Conservation (phyloP, 2,113 vertebrate species). For the Lepus americanus region DNA sequence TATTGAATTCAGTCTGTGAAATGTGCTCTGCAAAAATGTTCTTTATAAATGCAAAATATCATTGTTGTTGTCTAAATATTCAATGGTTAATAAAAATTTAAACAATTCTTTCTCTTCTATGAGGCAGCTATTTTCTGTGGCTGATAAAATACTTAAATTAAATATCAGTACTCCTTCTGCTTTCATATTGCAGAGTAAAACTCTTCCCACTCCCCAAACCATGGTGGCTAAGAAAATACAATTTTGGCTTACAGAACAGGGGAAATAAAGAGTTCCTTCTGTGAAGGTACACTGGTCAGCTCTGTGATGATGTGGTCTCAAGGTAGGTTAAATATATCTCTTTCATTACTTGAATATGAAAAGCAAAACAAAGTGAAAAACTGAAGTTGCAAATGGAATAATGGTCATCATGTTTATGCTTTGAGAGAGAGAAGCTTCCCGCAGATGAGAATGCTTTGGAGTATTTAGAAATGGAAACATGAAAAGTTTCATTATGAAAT, state of each 20-base stretch:
- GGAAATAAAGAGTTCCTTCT: not conserved
- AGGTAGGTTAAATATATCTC: not conserved
- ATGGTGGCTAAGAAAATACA: not conserved
- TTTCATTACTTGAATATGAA: constrained; percentile 16
- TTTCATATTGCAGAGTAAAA: not conserved
- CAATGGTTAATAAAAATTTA: constrained; percentile 38
- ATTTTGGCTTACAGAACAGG: not conserved
- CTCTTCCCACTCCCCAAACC: not conserved
- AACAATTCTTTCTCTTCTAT: constrained; percentile 7
- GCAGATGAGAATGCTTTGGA: not conserved
- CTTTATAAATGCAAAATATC: constrained; percentile 42
- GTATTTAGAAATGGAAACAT: not conserved
- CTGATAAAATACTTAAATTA: not conserved
- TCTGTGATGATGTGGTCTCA: not conserved
- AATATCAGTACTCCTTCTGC: not conserved
- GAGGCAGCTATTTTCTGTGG: not conserved
- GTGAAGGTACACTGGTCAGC: not conserved
- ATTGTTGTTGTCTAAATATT: not conserved
- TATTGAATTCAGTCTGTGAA: not conserved
- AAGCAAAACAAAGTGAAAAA: not conserved
- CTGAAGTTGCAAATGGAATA: not conserved
- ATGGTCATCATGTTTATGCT: not conserved
- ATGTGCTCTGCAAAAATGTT: not conserved
- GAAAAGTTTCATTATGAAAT: not conserved
- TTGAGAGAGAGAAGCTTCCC: not conserved